Base-by-base conservation (phyloP, 2,113 vertebrate species). In the Chaetorhynchus papuensis region DNA sequence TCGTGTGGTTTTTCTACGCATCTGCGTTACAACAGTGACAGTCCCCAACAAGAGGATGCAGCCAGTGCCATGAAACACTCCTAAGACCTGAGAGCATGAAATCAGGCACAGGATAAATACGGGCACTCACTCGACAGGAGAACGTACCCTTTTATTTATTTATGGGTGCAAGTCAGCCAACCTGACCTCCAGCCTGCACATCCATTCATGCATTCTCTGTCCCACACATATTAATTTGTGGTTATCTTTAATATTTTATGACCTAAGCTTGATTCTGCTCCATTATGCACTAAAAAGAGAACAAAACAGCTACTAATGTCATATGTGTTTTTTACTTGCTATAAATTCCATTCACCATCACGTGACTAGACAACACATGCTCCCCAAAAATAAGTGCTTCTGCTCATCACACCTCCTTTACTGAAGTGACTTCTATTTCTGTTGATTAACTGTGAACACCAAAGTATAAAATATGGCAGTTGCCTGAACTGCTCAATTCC, bases 201-300 rank as follows among this genome's bases (percentile, higher is more conserved):
- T 86, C 82, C 75, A 92, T 65, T 91, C 92, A 78, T 24, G 37
- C n/a, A 23, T 70, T 63, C 94, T 87, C 82, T 77, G 63, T 39
- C 42, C 42, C 24, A 83, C 7, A 2, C 12, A 85, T 50, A 93
- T 78, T 96, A 90, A 93, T 70, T 90, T 88, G 70, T 52, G 50
- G 22, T 75, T 88, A 71, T 86, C 50, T 41, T 93, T 45, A 96
- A 92, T 94, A 89, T 89, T 95, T 94, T 31, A 94, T 83, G 84
- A 89, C 15, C 57, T 87, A 61, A 42, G 72, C 33, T 83, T 80
- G 5, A 66, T 93, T 91, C 63, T 14, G 57, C 49, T 76, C 90
- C 70, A 78, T 92, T 86, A 85, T n/a, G 53, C 20, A 37, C 79
- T 47, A 54, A 87, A 87, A 83, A 70, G n/a, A 84, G 20, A 83